A percentile compares a stretch with the other conserved stretches of the same genome.
phyloP scores from a whole-genome alignment of 2,113 vertebrate genomes.

The Australoheros scitulus region DNA sequence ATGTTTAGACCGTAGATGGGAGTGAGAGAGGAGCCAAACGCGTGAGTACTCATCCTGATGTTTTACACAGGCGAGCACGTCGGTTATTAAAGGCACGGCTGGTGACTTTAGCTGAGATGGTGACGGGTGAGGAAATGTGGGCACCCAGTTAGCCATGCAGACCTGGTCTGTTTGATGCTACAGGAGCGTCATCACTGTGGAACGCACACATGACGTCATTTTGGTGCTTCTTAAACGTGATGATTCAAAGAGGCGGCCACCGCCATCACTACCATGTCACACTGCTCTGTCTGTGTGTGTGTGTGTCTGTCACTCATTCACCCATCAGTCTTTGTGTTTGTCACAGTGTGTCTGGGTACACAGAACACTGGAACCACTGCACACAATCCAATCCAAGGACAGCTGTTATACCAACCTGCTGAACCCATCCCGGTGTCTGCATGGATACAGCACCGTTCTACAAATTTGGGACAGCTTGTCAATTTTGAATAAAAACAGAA shows the following conservation, averaged over 20 bases:
- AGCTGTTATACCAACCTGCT: neutral
- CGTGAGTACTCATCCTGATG: slow-evolving; percentile 42
- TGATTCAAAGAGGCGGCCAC: neutral
- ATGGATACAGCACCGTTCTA: neutral
- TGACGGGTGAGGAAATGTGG: neutral
- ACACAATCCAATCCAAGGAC: neutral
- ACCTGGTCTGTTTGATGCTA: too few species aligned
- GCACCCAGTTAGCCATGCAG: neutral
- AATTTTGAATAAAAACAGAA: neutral
- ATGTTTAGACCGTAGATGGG: slow-evolving; percentile 47
- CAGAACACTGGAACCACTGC: neutral
- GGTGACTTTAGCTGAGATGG: neutral
- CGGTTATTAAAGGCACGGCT: neutral
- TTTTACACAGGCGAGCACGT: slow-evolving; percentile 1
- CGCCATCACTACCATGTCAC: slow-evolving; percentile 12
- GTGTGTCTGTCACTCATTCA: too few species aligned
- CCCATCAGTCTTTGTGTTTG: neutral
- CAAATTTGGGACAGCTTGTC: neutral
- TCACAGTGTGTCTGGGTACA: neutral
- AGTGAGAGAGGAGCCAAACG: slow-evolving; percentile 41
- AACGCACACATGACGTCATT: too few species aligned
- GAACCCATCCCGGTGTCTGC: too few species aligned
- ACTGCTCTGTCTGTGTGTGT: too few species aligned
- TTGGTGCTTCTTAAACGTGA: neutral
- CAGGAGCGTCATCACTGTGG: too few species aligned